These are phyloP conservation scores for Matsumyia berberina DNA, from an alignment of 2,888 invertebrate species.

Conservation along the genomic window DNA sequence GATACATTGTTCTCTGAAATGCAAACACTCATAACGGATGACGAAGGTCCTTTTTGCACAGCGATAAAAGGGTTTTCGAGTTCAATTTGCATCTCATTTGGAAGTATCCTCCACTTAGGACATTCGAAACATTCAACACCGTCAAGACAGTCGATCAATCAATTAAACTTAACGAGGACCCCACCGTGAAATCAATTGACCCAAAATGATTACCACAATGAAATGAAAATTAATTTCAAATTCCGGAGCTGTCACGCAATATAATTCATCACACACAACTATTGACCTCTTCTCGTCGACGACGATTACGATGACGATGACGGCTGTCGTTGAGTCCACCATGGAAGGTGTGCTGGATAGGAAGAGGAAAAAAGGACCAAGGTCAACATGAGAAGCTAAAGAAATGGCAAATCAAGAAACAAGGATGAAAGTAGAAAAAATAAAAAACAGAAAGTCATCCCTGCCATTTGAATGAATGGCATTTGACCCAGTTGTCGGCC, in stretches of 20 bases:
- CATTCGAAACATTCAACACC: too few relatives aligned
- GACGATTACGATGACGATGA: not conserved
- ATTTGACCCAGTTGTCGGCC: conserved; percentile 34
- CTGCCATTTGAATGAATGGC: conserved; percentile 16
- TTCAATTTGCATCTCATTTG: conserved; percentile 15
- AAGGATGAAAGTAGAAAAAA: not conserved
- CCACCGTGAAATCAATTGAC: conserved; percentile 22
- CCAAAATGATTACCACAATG: not conserved
- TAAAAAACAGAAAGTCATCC: conserved; percentile 21
- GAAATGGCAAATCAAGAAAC: not conserved
- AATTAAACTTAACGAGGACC: conserved; percentile 29
- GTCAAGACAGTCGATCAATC: conserved; percentile 15
- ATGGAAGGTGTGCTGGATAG: not conserved
- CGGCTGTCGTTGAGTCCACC: conserved; percentile 15
- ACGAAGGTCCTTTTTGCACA: not conserved
- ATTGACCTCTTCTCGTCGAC: conserved; percentile 22
- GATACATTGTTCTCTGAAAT: conserved; percentile 2
- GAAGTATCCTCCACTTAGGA: not conserved
- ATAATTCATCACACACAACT: conserved; percentile 27
- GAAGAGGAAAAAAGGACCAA: conserved; percentile 9
- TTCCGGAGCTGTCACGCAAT: conserved; percentile 33
- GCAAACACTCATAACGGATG: not conserved
- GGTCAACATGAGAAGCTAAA: conserved; percentile 21
- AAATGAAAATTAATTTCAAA: conserved; percentile 29
- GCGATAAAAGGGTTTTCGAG: conserved; percentile 1